Evolutionary conservation across 1,140 invertebrate genomes (phyloP).

Genomic region (Drosophila erecta): DNA sequence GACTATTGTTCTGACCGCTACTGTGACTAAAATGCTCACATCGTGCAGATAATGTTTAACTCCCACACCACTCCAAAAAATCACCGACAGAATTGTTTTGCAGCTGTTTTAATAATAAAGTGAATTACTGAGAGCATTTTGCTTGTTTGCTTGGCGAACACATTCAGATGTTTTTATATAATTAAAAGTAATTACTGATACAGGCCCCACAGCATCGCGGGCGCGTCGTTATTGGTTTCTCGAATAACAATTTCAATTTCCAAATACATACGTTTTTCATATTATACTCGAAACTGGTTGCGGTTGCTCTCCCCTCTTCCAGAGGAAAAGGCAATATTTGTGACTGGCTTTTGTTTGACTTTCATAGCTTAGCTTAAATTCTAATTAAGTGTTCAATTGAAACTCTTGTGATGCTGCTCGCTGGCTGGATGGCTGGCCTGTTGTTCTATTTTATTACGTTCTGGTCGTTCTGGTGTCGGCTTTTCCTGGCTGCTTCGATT

Average conservation of each 20-base stretch:
- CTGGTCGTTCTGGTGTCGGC: slow-evolving; percentile 4
- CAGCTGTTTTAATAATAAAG: slow-evolving; percentile 57
- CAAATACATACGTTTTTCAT: slow-evolving; percentile 53
- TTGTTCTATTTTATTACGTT: slow-evolving; percentile 25
- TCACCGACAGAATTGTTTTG: slow-evolving; percentile 28
- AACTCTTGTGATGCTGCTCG: slow-evolving; percentile 36
- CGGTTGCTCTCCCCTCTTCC: slow-evolving; percentile 12
- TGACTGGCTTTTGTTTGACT: slow-evolving; percentile 30
- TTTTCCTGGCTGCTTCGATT: slow-evolving; percentile 8
- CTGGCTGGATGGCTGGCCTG: slow-evolving; percentile 45
- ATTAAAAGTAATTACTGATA: slow-evolving; percentile 70
- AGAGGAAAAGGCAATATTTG: slow-evolving; percentile 38
- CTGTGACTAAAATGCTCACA: slow-evolving; percentile 6
- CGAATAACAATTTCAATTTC: slow-evolving; percentile 63
- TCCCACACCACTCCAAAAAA: slow-evolving; percentile 7
- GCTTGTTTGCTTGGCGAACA: slow-evolving; percentile 49
- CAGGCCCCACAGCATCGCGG: slow-evolving; percentile 26
- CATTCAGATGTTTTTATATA: slow-evolving; percentile 66
- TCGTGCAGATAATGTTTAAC: slow-evolving; percentile 26
- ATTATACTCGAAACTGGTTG: slow-evolving; percentile 51
- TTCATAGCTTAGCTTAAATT: slow-evolving; percentile 50
- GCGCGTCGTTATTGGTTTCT: slow-evolving; percentile 13
- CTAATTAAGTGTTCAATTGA: slow-evolving; percentile 57
- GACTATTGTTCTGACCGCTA: neutral
- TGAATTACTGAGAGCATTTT: slow-evolving; percentile 59